Conservation (phyloP, 2,797 vertebrate species). For the Gymnopithys bicolor region DNA sequence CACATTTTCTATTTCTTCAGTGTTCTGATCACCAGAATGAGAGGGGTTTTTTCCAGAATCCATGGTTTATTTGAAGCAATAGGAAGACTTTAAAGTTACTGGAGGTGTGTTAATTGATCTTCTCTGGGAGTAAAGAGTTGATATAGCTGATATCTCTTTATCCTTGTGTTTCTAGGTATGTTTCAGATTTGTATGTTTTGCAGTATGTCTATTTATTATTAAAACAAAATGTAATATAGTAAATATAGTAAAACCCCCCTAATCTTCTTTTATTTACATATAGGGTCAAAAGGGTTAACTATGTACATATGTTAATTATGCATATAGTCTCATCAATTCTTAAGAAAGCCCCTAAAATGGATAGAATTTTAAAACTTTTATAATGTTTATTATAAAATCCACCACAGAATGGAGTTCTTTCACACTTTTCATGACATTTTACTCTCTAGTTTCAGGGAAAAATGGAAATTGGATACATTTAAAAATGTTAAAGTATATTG, state of each 20-base stretch:
- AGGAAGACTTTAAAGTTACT: background rate
- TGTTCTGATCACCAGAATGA: background rate
- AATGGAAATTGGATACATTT: background rate
- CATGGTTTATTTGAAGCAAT: background rate
- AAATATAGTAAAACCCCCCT: background rate
- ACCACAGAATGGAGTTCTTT: background rate
- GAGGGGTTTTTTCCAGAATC: background rate
- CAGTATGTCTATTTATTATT: background rate
- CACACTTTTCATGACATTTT: background rate
- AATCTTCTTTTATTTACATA: background rate
- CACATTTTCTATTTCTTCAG: background rate
- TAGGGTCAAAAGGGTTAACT: background rate
- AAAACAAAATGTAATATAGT: background rate
- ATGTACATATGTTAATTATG: background rate
- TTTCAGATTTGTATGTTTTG: background rate
- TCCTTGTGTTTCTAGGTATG: background rate
- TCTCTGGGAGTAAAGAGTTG: background rate
- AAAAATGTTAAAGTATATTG: background rate
- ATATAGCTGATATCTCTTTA: background rate
- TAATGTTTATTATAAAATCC: background rate
- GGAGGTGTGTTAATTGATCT: background rate
- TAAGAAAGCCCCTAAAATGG: background rate
- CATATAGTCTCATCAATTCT: background rate
- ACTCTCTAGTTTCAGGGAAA: background rate
- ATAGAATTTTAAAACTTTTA: background rate